Evolutionary conservation across 2,113 vertebrate genomes (phyloP).

Genomic region (Aythya baeri): DNA sequence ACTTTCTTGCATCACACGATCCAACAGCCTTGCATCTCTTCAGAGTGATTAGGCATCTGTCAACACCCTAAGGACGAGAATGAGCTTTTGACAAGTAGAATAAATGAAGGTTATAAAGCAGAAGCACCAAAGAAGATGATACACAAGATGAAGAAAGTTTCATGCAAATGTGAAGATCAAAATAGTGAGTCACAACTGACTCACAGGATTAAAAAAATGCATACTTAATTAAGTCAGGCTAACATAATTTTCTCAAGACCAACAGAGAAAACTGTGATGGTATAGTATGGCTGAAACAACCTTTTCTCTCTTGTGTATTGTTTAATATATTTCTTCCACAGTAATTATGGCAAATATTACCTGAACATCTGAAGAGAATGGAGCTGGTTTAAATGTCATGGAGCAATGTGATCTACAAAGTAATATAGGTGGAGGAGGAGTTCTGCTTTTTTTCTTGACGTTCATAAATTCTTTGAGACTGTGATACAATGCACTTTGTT

Average conservation of each 20-base stretch:
- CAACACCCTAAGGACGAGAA: not conserved
- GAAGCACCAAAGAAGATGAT: not conserved
- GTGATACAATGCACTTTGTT: conserved; percentile 81
- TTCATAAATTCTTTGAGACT: conserved; percentile 61
- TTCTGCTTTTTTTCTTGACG: conserved; percentile 61
- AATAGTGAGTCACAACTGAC: conserved; percentile 17
- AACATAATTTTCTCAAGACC: not conserved
- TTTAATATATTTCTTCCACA: not conserved
- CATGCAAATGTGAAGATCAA: not conserved
- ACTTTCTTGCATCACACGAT: not conserved
- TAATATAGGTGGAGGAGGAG: conserved; percentile 87
- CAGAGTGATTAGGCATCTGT: not conserved
- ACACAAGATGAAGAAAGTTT: not conserved
- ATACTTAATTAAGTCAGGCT: conserved; percentile 4
- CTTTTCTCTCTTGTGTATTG: not conserved
- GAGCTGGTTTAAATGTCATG: conserved; percentile 87
- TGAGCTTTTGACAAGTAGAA: not conserved
- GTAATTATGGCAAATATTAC: conserved; percentile 69
- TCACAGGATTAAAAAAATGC: not conserved
- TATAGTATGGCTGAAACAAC: not conserved
- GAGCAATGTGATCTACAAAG: conserved; percentile 82
- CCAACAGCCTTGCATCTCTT: not conserved
- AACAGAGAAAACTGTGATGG: not conserved
- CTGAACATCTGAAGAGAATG: conserved; percentile 81
- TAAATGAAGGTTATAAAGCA: not conserved